A percentile compares a stretch with the other conserved stretches of the same genome.
phyloP scores from a whole-genome alignment of 1,140 invertebrate species.

The Calliphora vicina region DNA sequence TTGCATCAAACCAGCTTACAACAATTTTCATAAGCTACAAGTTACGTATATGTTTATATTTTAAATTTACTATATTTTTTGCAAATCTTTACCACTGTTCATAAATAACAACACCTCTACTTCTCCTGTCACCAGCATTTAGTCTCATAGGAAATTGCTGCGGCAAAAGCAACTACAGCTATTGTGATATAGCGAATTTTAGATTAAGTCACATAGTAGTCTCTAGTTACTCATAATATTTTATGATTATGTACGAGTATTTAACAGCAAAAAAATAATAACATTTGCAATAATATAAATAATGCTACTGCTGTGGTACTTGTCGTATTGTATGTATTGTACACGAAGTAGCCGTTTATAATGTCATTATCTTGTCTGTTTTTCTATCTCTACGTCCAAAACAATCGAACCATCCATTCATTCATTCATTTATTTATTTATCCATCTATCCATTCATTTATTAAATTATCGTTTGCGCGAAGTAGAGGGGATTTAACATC shows the following conservation, averaged over 20 bases:
- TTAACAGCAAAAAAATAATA: neutral
- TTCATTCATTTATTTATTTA: too few relatives aligned
- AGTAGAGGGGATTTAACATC: neutral
- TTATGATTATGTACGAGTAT: conserved; percentile 15
- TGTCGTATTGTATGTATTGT: neutral
- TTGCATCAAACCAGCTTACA: too few relatives aligned
- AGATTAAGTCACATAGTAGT: conserved; percentile 14
- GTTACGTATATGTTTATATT: too few relatives aligned
- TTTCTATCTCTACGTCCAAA: neutral
- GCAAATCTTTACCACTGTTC: neutral
- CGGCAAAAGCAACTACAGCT: neutral
- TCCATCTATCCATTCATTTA: neutral
- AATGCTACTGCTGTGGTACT: neutral
- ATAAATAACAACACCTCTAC: neutral
- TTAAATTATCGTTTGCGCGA: neutral
- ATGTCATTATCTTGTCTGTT: neutral
- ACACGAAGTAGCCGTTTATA: neutral
- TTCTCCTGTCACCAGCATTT: neutral
- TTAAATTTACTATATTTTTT: too few relatives aligned
- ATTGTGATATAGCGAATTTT: neutral
- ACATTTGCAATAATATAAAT: neutral
- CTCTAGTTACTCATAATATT: conserved; percentile 27
- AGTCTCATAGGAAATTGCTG: neutral
- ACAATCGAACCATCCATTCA: too few relatives aligned
- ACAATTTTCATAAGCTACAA: too few relatives aligned